Conservation (phyloP, 2,888 invertebrate species). For the Thelaira solivaga region DNA sequence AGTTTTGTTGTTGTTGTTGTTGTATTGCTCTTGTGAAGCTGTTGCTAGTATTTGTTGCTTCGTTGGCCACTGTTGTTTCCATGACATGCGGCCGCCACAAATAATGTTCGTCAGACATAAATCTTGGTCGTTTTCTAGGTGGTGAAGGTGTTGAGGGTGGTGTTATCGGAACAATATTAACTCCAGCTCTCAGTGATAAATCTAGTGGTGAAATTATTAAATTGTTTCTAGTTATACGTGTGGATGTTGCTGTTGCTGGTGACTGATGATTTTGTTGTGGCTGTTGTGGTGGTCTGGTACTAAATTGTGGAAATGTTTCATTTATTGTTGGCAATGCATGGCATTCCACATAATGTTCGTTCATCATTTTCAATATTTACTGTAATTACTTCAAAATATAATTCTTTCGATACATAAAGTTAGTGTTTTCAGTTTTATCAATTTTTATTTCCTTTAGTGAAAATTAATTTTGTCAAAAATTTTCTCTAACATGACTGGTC, state of each 20-base stretch:
- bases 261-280: slow-evolving; percentile 17
- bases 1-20: slow-evolving; percentile 49
- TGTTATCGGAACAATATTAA: slow-evolving; percentile 75
- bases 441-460: too few relatives aligned
- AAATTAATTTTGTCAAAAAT: too few relatives aligned
- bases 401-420: background rate
- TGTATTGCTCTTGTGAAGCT: too few relatives aligned
- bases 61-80: slow-evolving; percentile 54
- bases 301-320: slow-evolving; percentile 76
- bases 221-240: slow-evolving; percentile 32
- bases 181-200: slow-evolving; percentile 73
- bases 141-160: slow-evolving; percentile 77
- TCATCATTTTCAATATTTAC: slow-evolving; percentile 66
- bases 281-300: slow-evolving; percentile 64
- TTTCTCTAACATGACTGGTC: too few relatives aligned
- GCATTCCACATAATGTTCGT: slow-evolving; percentile 70
- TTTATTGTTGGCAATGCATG: slow-evolving; percentile 74
- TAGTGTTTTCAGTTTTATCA: too few relatives aligned
- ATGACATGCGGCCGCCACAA: slow-evolving; percentile 74
- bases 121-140: slow-evolving; percentile 74
- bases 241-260: slow-evolving; percentile 5
- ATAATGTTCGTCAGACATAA: slow-evolving; percentile 71
- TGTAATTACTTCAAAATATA: slow-evolving; percentile 41
- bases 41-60: background rate
- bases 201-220: slow-evolving; percentile 74